Evolutionary conservation across 1,140 invertebrate genomes (phyloP).

Genomic region (Dendrolimus kikuchii): DNA sequence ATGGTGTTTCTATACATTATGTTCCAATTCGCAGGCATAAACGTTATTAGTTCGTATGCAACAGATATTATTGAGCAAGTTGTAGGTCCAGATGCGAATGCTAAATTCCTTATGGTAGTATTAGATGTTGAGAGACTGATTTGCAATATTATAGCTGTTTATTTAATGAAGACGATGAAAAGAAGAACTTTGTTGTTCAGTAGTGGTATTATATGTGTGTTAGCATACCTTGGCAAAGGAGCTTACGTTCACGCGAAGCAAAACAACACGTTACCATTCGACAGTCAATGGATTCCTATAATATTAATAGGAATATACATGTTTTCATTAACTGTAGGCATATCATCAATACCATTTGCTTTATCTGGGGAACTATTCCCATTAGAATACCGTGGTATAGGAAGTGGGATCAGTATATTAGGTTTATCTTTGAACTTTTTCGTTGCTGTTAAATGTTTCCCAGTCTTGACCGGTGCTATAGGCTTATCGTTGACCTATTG

Average conservation of each 20-base stretch:
- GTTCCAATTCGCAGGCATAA: conserved; percentile 64
- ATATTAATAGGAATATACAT: conserved; percentile 49
- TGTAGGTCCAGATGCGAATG: conserved; percentile 46
- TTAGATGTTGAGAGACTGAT: conserved; percentile 52
- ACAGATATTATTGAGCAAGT: conserved; percentile 53
- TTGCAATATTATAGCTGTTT: conserved; percentile 56
- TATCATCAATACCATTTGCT: conserved; percentile 56
- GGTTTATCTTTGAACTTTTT: conserved; percentile 54
- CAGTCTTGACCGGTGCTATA: conserved; percentile 35
- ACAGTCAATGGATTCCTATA: conserved; percentile 48
- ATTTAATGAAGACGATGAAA: conserved; percentile 50
- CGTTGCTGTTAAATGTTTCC: conserved; percentile 54
- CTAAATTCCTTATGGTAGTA: conserved; percentile 50
- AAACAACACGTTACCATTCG: conserved; percentile 28
- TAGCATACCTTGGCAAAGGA: conserved; percentile 45
- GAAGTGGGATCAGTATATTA: conserved; percentile 48
- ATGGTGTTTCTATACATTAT: conserved; percentile 55
- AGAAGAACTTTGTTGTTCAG: conserved; percentile 50
- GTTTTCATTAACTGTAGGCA: conserved; percentile 56
- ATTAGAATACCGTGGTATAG: conserved; percentile 54
- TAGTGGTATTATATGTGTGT: conserved; percentile 41
- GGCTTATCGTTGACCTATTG: conserved; percentile 46
- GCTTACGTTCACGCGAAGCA: conserved; percentile 44
- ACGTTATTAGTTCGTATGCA: conserved; percentile 58
- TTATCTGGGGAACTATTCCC: conserved; percentile 62